Conservation (phyloP, 2,888 invertebrate genomes). For the Bellardia bayeri region DNA sequence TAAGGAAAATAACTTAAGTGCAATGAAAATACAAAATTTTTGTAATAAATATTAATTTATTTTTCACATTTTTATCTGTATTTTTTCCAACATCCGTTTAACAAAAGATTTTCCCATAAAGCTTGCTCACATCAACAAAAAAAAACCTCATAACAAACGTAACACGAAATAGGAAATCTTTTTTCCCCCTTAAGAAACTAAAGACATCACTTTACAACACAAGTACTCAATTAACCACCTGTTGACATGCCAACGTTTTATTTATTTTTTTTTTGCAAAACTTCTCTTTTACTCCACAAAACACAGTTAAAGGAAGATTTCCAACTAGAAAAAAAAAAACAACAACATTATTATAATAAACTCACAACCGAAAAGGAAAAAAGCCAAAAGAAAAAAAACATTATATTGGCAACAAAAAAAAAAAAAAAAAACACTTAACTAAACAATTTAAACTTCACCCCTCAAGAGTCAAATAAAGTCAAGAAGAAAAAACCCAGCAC, state of each 20-base stretch:
- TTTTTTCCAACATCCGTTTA: no score
- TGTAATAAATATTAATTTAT: no score
- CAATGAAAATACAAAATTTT: no score
- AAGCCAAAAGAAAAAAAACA: neutral
- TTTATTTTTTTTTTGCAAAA: slow-evolving; percentile 8
- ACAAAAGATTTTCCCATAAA: neutral
- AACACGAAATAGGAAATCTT: neutral
- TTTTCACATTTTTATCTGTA: neutral
- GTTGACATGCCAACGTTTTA: slow-evolving; percentile 43
- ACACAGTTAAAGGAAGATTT: slow-evolving; percentile 36
- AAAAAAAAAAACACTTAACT: slow-evolving; percentile 58
- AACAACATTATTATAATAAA: slow-evolving; percentile 47
- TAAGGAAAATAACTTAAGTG: no score
- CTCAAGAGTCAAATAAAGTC: slow-evolving; percentile 63
- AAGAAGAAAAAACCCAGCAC: slow-evolving; percentile 18
- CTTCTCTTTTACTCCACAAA: slow-evolving; percentile 22
- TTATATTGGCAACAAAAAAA: slow-evolving; percentile 25
- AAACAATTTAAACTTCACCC: slow-evolving; percentile 69
- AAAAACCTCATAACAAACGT: neutral
- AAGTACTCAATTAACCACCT: slow-evolving; percentile 64
- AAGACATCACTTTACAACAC: slow-evolving; percentile 56
- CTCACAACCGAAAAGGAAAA: slow-evolving; percentile 37
- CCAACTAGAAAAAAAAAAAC: neutral
- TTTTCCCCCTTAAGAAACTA: slow-evolving; percentile 15
- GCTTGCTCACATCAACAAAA: neutral